Conservation (phyloP, 2,888 invertebrate species). For the Drosophila bunnanda region DNA sequence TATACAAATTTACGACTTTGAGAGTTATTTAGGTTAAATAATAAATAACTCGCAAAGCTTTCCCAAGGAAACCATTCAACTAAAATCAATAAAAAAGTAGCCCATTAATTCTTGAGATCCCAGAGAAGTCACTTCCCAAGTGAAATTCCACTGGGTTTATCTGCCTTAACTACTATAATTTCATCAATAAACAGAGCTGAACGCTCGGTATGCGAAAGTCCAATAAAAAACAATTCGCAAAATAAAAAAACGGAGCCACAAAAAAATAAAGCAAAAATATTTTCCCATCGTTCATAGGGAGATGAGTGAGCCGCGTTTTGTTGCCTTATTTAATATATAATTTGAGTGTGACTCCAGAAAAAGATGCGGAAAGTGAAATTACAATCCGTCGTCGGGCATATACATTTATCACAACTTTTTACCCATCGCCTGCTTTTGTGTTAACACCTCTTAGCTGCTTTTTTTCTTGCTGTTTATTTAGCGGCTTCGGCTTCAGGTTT, state of each 20-base stretch:
- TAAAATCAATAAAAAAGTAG: constrained; percentile 10
- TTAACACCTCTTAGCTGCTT: constrained; percentile 61
- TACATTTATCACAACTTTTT: constrained; percentile 35
- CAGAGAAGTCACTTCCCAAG: constrained; percentile 24
- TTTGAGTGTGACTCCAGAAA: constrained; percentile 56
- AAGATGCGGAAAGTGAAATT: constrained; percentile 76
- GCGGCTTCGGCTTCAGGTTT: constrained; percentile 51
- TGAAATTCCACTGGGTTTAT: constrained; percentile 49
- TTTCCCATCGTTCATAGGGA: constrained; percentile 68
- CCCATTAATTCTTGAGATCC: constrained; percentile 18
- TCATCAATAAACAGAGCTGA: constrained; percentile 74
- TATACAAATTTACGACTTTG: no score
- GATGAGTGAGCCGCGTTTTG: constrained; percentile 54
- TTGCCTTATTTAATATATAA: constrained; percentile 52
- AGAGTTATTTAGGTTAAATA: background rate
- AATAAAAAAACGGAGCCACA: constrained; percentile 35
- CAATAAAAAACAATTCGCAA: constrained; percentile 50
- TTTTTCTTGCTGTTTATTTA: constrained; percentile 28
- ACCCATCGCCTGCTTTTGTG: constrained; percentile 34
- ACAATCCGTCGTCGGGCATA: constrained; percentile 46
- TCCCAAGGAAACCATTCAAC: background rate
- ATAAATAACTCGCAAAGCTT: background rate
- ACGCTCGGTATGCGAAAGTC: constrained; percentile 70
- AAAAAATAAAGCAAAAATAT: constrained; percentile 51
- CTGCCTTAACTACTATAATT: constrained; percentile 62